phyloP scores from a whole-genome alignment of 2,888 invertebrate species.

The Altica lythri region DNA sequence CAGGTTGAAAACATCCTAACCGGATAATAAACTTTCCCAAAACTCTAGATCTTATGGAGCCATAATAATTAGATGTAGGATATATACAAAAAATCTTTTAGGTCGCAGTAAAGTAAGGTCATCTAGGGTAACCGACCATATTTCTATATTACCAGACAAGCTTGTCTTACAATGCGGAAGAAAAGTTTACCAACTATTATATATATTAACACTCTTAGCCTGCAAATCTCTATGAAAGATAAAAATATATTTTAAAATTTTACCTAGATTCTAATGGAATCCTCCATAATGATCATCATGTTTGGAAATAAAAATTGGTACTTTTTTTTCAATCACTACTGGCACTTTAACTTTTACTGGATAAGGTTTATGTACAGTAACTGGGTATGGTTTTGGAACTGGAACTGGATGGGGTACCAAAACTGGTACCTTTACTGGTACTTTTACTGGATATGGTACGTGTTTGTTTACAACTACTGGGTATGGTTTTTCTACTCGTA shows the following conservation, averaged over 20 bases:
- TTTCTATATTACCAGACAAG: too few relatives aligned
- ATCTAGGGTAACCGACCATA: too few relatives aligned
- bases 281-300: slow-evolving; percentile 41
- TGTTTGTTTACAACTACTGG: slow-evolving; percentile 65
- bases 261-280: slow-evolving; percentile 10
- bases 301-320: slow-evolving; percentile 51
- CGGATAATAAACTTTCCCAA: too few relatives aligned
- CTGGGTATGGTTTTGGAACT: slow-evolving; percentile 57
- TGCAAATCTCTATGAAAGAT: too few relatives aligned
- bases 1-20: too few relatives aligned
- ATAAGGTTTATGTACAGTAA: slow-evolving; percentile 62
- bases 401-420: slow-evolving; percentile 60
- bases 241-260: neutral
- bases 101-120: too few relatives aligned
- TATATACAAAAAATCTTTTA: too few relatives aligned
- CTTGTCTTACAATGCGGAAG: too few relatives aligned
- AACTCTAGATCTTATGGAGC: too few relatives aligned
- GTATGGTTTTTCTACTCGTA: slow-evolving; percentile 63
- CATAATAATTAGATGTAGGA: too few relatives aligned
- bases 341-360: slow-evolving; percentile 65
- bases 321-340: slow-evolving; percentile 63
- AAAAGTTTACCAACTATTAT: too few relatives aligned
- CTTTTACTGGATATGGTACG: slow-evolving; percentile 55
- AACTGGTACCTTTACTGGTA: slow-evolving; percentile 61
- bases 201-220: too few relatives aligned